phyloP scores from a whole-genome alignment of 1,140 invertebrate genomes.

The Ceratosolen fusciceps region DNA sequence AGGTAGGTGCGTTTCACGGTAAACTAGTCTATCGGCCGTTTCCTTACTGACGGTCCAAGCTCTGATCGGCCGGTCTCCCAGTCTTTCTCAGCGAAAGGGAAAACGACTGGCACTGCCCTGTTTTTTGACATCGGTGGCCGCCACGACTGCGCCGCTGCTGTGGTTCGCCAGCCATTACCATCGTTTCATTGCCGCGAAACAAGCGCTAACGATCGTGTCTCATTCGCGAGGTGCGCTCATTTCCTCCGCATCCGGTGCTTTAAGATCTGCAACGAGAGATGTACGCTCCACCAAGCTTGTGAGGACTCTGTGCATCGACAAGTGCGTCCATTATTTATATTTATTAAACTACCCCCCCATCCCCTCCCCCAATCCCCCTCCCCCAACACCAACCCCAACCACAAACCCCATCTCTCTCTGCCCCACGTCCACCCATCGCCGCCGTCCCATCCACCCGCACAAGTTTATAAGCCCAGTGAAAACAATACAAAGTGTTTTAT shows the following conservation, averaged over 20 bases:
- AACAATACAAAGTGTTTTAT: background rate
- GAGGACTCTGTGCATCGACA: background rate
- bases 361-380: no score
- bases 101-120: constrained; percentile 29
- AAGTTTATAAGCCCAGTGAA: background rate
- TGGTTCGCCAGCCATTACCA: background rate
- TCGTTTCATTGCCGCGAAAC: background rate
- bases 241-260: background rate
- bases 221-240: no score
- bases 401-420: no score
- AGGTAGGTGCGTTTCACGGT: no score
- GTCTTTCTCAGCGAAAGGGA: constrained; percentile 45
- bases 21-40: background rate
- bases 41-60: background rate
- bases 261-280: background rate
- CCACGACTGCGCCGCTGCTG: background rate
- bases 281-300: background rate
- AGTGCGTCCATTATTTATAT: background rate
- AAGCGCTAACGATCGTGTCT: background rate
- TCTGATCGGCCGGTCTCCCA: background rate
- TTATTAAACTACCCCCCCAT: no score
- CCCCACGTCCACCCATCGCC: no score
- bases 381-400: no score
- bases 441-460: no score
- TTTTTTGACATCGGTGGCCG: constrained; percentile 34